Base-by-base conservation (phyloP, 2,797 vertebrate genomes). In the Serranus cabrilla region DNA sequence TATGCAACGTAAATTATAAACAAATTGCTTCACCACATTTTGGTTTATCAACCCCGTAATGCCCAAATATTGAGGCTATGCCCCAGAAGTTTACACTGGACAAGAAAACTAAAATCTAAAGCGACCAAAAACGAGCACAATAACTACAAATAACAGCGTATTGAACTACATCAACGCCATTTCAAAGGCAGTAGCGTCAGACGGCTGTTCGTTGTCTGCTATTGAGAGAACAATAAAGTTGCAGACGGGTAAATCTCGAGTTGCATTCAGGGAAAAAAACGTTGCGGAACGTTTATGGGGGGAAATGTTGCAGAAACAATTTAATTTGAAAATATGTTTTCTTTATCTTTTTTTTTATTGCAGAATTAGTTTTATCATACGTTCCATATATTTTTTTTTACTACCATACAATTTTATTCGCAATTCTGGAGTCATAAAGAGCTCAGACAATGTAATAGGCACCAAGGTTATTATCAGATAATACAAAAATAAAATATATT, bases 161-260 rank as follows among this genome's bases (percentile, higher is more conserved):
- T 77, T 88, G 79, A 90, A 88, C 84, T 83, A 87, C 89, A 93
- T 84, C 85, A 91, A 84, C 93, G 94, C 94, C 95, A 96, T 96
- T 95, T 95, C 93, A 94, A 94, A 92, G 86, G 62, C 84, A 77
- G 85, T 86, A 86, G 88, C 89, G 91, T 93, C 89, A 91, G 89
- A 86, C 87, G 86, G 89, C 87, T 85, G 82, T 85, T 89, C 81
- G 77, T 85, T 94, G 92, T 95, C 88, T 64, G 86, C 83, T 50
- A 76, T 71, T 71, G 74, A 76, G 27, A 34, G 89, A 91, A 93
- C 94, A 95, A 93, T 94, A 94, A 94, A 95, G 94, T 94, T 93
- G 74, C 18, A 71, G 58, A n/a, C n/a, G 72, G 16, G 84, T 46
- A 83, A 80, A 74, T 1, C 4, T 2, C 2, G 64, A 59, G 82